A percentile compares a stretch with the other conserved stretches of the same genome.
phyloP scores from a whole-genome alignment of 2,888 invertebrate genomes.

The Smittia sp. region DNA sequence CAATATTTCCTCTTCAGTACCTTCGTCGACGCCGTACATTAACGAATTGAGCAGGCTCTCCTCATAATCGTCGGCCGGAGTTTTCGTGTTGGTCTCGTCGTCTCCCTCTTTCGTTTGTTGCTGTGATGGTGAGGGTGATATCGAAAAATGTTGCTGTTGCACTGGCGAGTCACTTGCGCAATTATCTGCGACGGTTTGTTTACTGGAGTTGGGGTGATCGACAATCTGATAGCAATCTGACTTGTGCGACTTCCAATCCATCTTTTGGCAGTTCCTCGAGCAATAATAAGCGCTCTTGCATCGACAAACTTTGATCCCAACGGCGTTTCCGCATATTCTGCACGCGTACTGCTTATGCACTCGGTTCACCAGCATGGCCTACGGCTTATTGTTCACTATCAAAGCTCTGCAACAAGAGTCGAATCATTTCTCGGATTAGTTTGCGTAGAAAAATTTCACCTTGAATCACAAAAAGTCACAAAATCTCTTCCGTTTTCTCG shows the following conservation, averaged over 20 bases:
- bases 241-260: constrained; percentile 77
- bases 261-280: constrained; percentile 72
- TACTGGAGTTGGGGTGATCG: constrained; percentile 43
- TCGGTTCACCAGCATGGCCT: constrained; percentile 27
- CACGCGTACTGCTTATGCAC: constrained; percentile 49
- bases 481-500: too few species aligned
- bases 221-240: constrained; percentile 57
- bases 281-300: constrained; percentile 76
- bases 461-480: constrained; percentile 1
- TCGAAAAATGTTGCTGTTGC: constrained; percentile 21
- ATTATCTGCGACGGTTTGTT: constrained; percentile 42
- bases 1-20: constrained; percentile 43
- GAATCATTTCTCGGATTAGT: not conserved
- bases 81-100: too few species aligned
- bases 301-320: constrained; percentile 67
- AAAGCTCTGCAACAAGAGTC: not conserved
- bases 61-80: constrained; percentile 25
- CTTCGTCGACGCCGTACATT: constrained; percentile 23
- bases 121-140: too few species aligned
- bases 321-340: constrained; percentile 60
- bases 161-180: constrained; percentile 3
- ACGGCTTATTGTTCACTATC: not conserved
- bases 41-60: constrained; percentile 34
- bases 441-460: not conserved
- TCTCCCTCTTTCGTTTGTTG: not conserved